Evolutionary conservation across 2,888 invertebrate species (phyloP).

Genomic region (Atherix ibis): DNA sequence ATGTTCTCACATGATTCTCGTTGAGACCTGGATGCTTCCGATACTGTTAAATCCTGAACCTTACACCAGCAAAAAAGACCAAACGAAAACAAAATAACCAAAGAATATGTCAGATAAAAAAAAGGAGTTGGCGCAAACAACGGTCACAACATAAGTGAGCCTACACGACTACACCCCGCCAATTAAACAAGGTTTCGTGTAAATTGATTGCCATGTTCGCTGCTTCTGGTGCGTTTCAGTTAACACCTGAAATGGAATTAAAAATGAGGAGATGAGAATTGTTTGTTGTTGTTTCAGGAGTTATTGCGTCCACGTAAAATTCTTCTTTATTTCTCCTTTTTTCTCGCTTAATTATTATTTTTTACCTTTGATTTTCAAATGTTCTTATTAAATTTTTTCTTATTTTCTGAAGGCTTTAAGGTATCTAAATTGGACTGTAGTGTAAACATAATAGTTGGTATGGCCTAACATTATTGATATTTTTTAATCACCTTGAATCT

Average conservation of each 20-base stretch:
- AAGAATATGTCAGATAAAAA: not conserved
- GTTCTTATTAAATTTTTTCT: too few relatives aligned
- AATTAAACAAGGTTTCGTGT: conserved; percentile 13
- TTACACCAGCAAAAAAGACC: too few relatives aligned
- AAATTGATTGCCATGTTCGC: conserved; percentile 14
- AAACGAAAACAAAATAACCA: conserved; percentile 1
- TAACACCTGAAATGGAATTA: conserved; percentile 13
- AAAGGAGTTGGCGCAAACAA: not conserved
- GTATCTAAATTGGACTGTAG: conserved; percentile 12
- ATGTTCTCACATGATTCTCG: conserved; percentile 12
- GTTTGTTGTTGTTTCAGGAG: conserved; percentile 5
- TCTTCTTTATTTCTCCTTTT: too few relatives aligned
- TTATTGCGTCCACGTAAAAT: conserved; percentile 5
- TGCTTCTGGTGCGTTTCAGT: conserved; percentile 13
- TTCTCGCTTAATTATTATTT: too few relatives aligned
- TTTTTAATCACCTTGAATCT: too few relatives aligned
- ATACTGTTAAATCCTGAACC: too few relatives aligned
- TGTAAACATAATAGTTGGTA: too few relatives aligned
- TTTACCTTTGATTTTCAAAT: too few relatives aligned
- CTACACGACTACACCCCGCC: conserved; percentile 12
- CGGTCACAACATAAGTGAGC: conserved; percentile 1
- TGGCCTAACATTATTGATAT: too few relatives aligned
- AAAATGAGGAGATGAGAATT: conserved; percentile 8
- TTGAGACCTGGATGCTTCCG: conserved; percentile 11
- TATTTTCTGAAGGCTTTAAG: too few relatives aligned